phyloP scores from a whole-genome alignment of 1,140 invertebrate species.

The Lutraria rhynchaena region DNA sequence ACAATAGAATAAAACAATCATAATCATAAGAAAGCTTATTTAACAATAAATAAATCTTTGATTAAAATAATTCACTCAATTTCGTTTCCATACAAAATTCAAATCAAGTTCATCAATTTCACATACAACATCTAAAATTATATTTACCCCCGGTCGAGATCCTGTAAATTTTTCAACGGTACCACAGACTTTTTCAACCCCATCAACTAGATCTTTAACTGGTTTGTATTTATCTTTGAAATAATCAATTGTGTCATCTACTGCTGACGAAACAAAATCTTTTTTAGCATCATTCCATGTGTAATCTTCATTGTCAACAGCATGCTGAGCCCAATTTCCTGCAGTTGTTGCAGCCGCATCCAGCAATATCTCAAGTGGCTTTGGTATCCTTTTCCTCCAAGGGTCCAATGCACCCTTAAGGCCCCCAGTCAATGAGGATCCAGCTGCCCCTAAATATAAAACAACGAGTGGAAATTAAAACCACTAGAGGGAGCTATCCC shows the following conservation, averaged over 20 bases:
- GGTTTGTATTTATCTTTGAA: background rate
- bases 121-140: background rate
- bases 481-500: too few species aligned
- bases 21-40: too few species aligned
- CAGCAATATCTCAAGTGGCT: background rate
- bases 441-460: constrained; percentile 6
- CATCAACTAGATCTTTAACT: constrained; percentile 1
- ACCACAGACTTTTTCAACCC: background rate
- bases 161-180: background rate
- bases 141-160: background rate
- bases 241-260: background rate
- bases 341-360: background rate
- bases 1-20: background rate
- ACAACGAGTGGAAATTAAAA: too few species aligned
- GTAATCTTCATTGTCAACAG: constrained; percentile 5
- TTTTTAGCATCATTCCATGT: background rate
- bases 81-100: too few species aligned
- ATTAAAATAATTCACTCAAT: too few species aligned
- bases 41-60: too few species aligned
- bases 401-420: constrained; percentile 8
- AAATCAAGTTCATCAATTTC: too few species aligned
- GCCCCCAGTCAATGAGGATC: background rate
- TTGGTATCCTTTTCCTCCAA: background rate
- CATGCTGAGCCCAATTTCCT: background rate
- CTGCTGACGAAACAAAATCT: background rate